Percentiles rank a stretch among this genome's conserved stretches.
Evolutionary conservation across 2,888 invertebrate species (phyloP).

Genomic region (Dermolepida albohirtum): DNA sequence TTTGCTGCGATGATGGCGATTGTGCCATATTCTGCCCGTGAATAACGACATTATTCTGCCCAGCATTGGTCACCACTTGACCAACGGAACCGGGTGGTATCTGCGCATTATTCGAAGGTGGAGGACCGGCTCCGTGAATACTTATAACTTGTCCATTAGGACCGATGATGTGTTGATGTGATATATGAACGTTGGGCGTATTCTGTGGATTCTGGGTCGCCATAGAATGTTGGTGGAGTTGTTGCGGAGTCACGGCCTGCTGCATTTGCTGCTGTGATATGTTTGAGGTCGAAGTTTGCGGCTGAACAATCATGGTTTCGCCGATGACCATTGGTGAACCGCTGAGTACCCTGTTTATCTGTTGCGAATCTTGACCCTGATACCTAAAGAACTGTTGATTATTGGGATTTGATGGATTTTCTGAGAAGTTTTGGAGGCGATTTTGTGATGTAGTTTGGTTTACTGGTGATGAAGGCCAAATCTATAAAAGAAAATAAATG

Average conservation of each 20-base stretch:
- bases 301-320: slow-evolving; percentile 59
- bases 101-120: slow-evolving; percentile 33
- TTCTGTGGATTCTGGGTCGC: slow-evolving; percentile 44
- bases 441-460: slow-evolving; percentile 52
- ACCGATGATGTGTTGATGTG: slow-evolving; percentile 66
- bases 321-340: slow-evolving; percentile 56
- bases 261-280: slow-evolving; percentile 50
- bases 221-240: slow-evolving; percentile 51
- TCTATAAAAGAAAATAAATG: slow-evolving; percentile 49
- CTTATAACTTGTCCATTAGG: slow-evolving; percentile 73
- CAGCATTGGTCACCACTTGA: slow-evolving; percentile 42
- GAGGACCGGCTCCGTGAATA: slow-evolving; percentile 65
- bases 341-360: slow-evolving; percentile 54
- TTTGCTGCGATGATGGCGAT: slow-evolving; percentile 56
- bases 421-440: slow-evolving; percentile 51
- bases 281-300: slow-evolving; percentile 57
- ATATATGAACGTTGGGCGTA: slow-evolving; percentile 52
- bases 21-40: slow-evolving; percentile 44
- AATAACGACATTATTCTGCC: slow-evolving; percentile 43
- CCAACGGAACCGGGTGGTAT: slow-evolving; percentile 46
- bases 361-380: slow-evolving; percentile 56
- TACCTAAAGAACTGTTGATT: slow-evolving; percentile 58
- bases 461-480: slow-evolving; percentile 55
- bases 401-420: slow-evolving; percentile 59
- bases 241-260: slow-evolving; percentile 44